Percentiles rank a stretch among this genome's conserved stretches.
Conservation (phyloP, 2,888 invertebrate genomes). For the Melieria omissa region DNA sequence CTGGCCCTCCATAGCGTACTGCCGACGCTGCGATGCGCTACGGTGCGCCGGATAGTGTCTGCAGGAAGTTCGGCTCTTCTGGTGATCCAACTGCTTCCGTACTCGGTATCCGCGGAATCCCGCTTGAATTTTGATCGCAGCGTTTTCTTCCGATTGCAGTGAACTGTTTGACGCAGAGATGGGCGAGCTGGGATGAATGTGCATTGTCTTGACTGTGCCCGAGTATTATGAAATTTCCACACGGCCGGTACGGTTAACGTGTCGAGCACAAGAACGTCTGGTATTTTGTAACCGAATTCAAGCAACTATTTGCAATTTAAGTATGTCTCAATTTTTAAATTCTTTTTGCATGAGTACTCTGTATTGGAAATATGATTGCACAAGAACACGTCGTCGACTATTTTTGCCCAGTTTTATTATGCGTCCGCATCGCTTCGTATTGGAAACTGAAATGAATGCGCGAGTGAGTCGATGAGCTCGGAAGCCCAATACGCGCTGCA, state of each 20-base stretch:
- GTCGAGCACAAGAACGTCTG: neutral
- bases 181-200: conserved; percentile 67
- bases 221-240: neutral
- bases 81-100: conserved; percentile 65
- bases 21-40: conserved; percentile 43
- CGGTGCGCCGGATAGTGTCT: conserved; percentile 26
- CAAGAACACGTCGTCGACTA: neutral
- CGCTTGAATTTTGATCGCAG: conserved; percentile 71
- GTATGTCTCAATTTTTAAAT: conserved; percentile 7
- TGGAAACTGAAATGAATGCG: conserved; percentile 43
- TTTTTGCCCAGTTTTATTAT: conserved; percentile 11
- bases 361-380: conserved; percentile 1
- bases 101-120: conserved; percentile 70
- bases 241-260: neutral
- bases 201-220: conserved; percentile 53
- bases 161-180: conserved; percentile 56
- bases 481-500: too few species aligned
- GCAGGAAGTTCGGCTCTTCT: conserved; percentile 1
- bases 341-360: conserved; percentile 1
- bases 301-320: neutral
- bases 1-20: conserved; percentile 38
- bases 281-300: neutral
- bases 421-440: conserved; percentile 33
- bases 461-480: conserved; percentile 19
- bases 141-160: conserved; percentile 63